phyloP scores from a whole-genome alignment of 2,797 vertebrate species.

The Alauda arvensis region DNA sequence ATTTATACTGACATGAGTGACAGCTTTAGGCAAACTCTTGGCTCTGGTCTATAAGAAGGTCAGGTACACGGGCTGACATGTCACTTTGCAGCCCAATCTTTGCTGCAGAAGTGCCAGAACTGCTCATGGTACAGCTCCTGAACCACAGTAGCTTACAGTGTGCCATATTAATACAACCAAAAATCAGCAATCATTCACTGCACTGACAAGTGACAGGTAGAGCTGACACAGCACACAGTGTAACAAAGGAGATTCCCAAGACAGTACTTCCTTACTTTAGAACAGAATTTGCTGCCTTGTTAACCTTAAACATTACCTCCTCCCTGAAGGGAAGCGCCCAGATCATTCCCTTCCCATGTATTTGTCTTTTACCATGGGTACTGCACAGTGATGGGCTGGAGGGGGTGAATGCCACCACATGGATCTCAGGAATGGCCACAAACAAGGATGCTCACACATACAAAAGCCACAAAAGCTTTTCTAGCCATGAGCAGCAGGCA shows the following conservation, averaged over 20 bases:
- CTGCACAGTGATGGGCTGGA: not conserved
- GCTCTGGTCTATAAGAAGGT: not conserved
- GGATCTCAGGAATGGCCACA: not conserved
- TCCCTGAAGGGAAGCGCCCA: not conserved
- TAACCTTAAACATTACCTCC: not conserved
- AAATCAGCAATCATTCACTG: not conserved
- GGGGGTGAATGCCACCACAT: too few relatives aligned
- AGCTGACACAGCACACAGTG: not conserved
- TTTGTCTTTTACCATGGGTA: not conserved
- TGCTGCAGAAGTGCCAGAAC: not conserved
- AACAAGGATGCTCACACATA: not conserved
- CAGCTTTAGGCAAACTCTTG: not conserved
- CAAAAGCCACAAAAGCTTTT: not conserved
- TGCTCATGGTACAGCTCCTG: not conserved
- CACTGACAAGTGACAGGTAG: not conserved
- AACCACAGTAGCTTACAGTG: not conserved
- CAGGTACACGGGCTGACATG: accelerated
- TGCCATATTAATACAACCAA: not conserved
- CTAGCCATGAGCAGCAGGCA: not conserved
- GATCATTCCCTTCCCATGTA: not conserved
- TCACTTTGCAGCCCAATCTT: not conserved
- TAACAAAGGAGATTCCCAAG: not conserved
- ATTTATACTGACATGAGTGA: not conserved
- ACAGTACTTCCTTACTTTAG: not conserved
- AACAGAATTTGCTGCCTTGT: not conserved